Conservation (phyloP, 2,797 vertebrate genomes). For the Poecile montanus region DNA sequence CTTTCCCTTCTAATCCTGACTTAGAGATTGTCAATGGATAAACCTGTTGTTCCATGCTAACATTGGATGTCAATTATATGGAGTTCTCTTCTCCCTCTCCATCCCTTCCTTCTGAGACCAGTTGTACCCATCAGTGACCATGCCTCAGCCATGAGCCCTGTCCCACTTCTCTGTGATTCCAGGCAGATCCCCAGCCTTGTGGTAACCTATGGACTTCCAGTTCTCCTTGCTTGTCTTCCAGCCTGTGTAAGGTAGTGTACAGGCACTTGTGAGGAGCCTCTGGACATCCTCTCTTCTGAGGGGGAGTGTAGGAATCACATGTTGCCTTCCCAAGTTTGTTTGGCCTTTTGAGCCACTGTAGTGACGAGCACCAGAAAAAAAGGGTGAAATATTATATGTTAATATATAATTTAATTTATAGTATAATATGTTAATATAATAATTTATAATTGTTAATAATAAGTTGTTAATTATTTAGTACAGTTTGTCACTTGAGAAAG, state of each 20-base stretch:
- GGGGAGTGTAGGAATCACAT: not conserved
- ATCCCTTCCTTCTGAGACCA: not conserved
- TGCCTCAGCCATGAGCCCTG: not conserved
- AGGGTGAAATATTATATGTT: not conserved
- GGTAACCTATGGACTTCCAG: not conserved
- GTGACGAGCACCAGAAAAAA: not conserved
- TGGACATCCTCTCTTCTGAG: not conserved
- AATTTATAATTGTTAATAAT: too few relatives aligned
- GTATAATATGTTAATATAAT: too few relatives aligned
- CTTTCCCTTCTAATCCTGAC: not conserved
- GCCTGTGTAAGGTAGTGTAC: not conserved
- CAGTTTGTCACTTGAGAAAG: not conserved
- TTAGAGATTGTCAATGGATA: not conserved
- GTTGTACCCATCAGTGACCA: not conserved
- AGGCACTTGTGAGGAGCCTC: not conserved
- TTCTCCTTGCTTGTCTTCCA: not conserved
- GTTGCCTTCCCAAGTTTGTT: not conserved
- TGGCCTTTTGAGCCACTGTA: not conserved
- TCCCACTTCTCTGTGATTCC: not conserved
- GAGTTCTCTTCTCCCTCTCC: not conserved
- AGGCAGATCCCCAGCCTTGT: not conserved
- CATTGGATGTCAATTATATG: not conserved
- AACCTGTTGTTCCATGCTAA: not conserved
- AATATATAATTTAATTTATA: too few relatives aligned
- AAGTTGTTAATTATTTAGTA: not conserved